Conservation (phyloP, 2,888 invertebrate species). For the Syritta pipiens region DNA sequence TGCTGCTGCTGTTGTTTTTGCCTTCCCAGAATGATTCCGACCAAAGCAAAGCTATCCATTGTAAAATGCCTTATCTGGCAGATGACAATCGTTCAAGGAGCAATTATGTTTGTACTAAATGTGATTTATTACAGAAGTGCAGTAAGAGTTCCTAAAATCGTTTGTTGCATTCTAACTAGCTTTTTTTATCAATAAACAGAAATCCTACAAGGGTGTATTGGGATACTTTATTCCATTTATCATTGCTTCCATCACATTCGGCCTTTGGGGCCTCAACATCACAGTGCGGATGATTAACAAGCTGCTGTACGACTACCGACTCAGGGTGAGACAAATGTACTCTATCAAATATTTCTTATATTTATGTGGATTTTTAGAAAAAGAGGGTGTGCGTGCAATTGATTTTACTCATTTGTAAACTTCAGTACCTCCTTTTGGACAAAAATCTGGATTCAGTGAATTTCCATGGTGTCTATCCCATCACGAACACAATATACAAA, state of each 20-base stretch:
- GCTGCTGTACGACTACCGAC: conserved; percentile 74
- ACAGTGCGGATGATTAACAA: conserved; percentile 75
- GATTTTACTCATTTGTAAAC: conserved; percentile 76
- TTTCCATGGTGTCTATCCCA: conserved; percentile 76
- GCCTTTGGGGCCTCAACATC: conserved; percentile 77
- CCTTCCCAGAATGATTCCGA: conserved; percentile 74
- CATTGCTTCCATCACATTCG: conserved; percentile 75
- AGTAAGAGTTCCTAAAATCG: conserved; percentile 61
- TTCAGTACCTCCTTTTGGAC: conserved; percentile 76
- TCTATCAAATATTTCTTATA: background rate
- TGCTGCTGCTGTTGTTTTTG: conserved; percentile 75
- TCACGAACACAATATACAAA: conserved; percentile 77
- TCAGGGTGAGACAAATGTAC: conserved; percentile 70
- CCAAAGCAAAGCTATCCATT: conserved; percentile 73
- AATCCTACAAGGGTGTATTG: conserved; percentile 72
- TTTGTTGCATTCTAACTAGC: background rate
- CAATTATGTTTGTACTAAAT: conserved; percentile 76
- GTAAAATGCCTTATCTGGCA: conserved; percentile 77
- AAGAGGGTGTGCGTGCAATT: conserved; percentile 77
- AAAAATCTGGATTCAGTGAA: conserved; percentile 72
- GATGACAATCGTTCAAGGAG: conserved; percentile 76
- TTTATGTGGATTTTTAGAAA: conserved; percentile 69
- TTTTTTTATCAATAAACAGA: conserved; percentile 50
- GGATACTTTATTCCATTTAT: conserved; percentile 78
- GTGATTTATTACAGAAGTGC: conserved; percentile 73